These are phyloP conservation scores for Atopsyche davidsoni DNA, from an alignment of 1,140 invertebrate species.

Conservation along the genomic window DNA sequence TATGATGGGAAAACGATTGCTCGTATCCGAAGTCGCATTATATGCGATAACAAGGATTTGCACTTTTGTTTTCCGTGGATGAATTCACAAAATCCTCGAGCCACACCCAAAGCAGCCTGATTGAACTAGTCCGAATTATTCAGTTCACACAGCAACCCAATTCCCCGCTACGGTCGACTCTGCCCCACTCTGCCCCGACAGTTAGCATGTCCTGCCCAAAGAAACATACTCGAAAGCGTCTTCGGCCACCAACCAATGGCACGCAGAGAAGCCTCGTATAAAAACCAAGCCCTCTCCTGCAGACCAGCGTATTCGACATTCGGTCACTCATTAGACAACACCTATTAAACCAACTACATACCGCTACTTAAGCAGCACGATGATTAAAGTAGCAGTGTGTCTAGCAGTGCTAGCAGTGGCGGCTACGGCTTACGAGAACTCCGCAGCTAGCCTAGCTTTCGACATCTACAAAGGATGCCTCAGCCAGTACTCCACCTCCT, in stretches of 20 bases:
- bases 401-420: constrained; percentile 10
- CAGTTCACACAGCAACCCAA: constrained; percentile 16
- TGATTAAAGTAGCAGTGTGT: constrained; percentile 7
- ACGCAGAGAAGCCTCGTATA: constrained; percentile 50
- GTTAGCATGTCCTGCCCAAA: too few relatives aligned
- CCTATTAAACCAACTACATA: constrained; percentile 22
- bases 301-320: constrained; percentile 44
- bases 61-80: too few relatives aligned
- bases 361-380: neutral
- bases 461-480: constrained; percentile 60
- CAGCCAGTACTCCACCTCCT: constrained; percentile 57
- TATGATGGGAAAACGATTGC: too few relatives aligned
- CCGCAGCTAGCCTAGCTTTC: constrained; percentile 52
- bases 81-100: too few relatives aligned
- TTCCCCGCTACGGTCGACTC: constrained; percentile 16
- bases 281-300: constrained; percentile 45
- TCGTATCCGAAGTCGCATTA: too few relatives aligned
- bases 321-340: constrained; percentile 38
- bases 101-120: too few relatives aligned
- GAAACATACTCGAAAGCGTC: neutral
- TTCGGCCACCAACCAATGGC: constrained; percentile 34
- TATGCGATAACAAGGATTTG: too few relatives aligned
- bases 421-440: constrained; percentile 29
- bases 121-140: too few relatives aligned
- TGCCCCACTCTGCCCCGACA: too few relatives aligned